Conservation (phyloP, 2,797 vertebrate species). For the Dipus sagitta region DNA sequence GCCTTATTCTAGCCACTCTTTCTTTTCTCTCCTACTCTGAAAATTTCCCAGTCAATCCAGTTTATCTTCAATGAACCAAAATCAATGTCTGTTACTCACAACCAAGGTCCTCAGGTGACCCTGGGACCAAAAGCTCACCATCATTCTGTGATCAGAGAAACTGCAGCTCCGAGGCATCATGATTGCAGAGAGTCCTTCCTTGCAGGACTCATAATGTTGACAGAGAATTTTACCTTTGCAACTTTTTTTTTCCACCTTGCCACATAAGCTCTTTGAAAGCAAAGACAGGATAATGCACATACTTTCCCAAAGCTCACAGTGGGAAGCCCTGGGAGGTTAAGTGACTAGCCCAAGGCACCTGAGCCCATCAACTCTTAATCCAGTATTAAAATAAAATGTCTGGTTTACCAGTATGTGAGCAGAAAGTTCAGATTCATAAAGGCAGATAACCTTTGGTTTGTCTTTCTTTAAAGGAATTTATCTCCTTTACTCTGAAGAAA, state of each 20-base stretch:
- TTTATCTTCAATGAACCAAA: constrained; percentile 34
- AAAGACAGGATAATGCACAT: neutral
- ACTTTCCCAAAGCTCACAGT: constrained; percentile 26
- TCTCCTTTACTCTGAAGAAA: constrained; percentile 39
- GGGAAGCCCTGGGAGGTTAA: constrained; percentile 39
- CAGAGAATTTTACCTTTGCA: neutral
- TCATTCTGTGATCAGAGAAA: neutral
- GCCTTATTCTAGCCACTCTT: neutral
- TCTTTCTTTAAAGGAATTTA: constrained; percentile 42
- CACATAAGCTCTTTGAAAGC: neutral
- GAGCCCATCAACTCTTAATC: constrained; percentile 21
- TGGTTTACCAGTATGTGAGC: neutral
- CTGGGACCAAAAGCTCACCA: neutral
- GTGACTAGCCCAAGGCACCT: neutral
- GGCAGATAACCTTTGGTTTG: neutral
- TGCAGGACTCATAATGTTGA: neutral
- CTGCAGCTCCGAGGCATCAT: neutral
- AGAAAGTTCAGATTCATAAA: neutral
- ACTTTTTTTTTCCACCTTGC: neutral
- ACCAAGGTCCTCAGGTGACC: neutral
- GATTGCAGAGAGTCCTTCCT: neutral
- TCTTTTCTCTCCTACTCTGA: neutral
- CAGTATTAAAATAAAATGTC: constrained; percentile 39
- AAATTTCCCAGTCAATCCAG: neutral
- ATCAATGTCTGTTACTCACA: neutral